Conservation (phyloP, 1,140 invertebrate genomes). For the Leptinotarsa undecemlineata region DNA sequence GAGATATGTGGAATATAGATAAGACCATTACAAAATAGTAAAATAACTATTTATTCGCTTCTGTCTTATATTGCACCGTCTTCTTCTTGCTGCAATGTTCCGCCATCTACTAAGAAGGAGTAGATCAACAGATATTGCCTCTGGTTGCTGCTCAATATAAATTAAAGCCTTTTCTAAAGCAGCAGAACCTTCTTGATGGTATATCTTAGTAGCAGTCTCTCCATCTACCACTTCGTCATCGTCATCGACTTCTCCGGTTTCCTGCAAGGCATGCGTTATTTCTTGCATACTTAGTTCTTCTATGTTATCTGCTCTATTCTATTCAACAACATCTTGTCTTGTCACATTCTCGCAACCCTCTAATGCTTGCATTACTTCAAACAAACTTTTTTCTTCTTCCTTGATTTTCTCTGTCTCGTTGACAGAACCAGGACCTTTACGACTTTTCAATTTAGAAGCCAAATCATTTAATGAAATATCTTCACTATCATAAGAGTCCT, state of each 20-base stretch:
- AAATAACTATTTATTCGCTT: too few species aligned
- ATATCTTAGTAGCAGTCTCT: not conserved
- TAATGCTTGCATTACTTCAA: conserved; percentile 27
- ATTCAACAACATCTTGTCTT: conserved; percentile 14
- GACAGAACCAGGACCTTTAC: not conserved
- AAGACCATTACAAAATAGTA: too few species aligned
- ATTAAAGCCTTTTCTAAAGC: conserved; percentile 22
- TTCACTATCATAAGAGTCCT: conserved; percentile 1
- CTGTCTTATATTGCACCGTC: too few species aligned
- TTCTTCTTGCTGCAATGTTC: too few species aligned
- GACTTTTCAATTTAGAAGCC: too few species aligned
- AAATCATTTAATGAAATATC: conserved; percentile 7
- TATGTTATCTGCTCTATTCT: conserved; percentile 12
- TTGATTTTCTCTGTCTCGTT: conserved; percentile 6
- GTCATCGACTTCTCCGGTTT: conserved; percentile 8
- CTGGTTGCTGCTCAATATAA: not conserved
- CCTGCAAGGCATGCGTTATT: not conserved
- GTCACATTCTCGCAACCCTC: conserved; percentile 20
- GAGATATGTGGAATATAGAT: too few species aligned
- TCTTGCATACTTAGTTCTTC: conserved; percentile 12
- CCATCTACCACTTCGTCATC: not conserved
- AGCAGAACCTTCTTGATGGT: conserved; percentile 26
- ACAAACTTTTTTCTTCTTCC: conserved; percentile 21
- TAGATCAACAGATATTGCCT: too few species aligned
- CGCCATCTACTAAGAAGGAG: too few species aligned